These are phyloP conservation scores for Tanytarsus gracilentus DNA, from an alignment of 2,888 invertebrate species.

Conservation along the genomic window DNA sequence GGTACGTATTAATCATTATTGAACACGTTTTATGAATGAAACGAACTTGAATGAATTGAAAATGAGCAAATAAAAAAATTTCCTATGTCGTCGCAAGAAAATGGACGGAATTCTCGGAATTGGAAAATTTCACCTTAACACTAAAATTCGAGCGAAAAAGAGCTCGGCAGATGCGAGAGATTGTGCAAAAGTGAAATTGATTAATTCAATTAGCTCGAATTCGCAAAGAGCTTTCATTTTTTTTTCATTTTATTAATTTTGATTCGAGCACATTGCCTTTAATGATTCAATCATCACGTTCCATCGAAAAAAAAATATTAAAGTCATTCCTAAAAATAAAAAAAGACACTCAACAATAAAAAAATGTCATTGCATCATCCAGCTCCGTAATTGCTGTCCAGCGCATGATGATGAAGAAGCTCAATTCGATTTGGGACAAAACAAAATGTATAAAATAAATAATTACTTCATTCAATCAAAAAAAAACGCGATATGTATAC, in stretches of 20 bases:
- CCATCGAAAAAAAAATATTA: too few relatives aligned
- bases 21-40: neutral
- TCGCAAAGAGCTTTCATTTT: too few relatives aligned
- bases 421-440: conserved; percentile 2
- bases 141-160: neutral
- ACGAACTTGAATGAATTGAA: neutral
- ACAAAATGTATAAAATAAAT: neutral
- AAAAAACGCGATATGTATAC: neutral
- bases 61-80: neutral
- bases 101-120: conserved; percentile 2
- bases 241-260: too few relatives aligned
- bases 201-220: too few relatives aligned
- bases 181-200: too few relatives aligned
- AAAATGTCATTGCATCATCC: neutral
- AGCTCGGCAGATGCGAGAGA: too few relatives aligned
- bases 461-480: conserved; percentile 12
- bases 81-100: neutral
- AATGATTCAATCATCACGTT: too few relatives aligned
- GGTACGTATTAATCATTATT: neutral
- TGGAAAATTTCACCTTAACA: neutral
- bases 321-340: too few relatives aligned
- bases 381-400: too few relatives aligned
- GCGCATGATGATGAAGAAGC: too few relatives aligned
- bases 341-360: neutral
- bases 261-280: too few relatives aligned